Percentiles rank a stretch among this genome's conserved stretches.
Conservation (phyloP, 2,888 invertebrate species). For the Agrochola circellaris region DNA sequence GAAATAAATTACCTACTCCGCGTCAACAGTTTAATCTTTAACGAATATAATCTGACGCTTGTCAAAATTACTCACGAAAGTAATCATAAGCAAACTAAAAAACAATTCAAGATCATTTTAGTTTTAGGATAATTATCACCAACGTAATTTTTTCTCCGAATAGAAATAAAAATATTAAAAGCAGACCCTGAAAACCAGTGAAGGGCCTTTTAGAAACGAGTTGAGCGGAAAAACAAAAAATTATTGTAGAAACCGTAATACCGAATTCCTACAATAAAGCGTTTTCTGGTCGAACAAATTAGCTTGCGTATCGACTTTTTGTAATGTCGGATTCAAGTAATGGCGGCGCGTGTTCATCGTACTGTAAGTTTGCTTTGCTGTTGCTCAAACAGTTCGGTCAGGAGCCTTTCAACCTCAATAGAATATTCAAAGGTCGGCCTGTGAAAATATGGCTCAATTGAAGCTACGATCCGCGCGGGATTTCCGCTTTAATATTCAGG, state of each 20-base stretch:
- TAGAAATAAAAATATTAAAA: conserved; percentile 9
- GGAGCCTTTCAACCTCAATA: conserved; percentile 83
- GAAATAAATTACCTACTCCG: conserved; percentile 85
- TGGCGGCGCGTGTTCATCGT: conserved; percentile 66
- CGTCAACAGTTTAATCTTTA: conserved; percentile 82
- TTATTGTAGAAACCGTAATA: conserved; percentile 18
- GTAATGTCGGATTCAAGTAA: conserved; percentile 52
- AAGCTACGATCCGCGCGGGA: conserved; percentile 80
- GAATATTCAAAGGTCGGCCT: conserved; percentile 86
- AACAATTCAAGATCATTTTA: background rate
- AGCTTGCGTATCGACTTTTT: conserved; percentile 60
- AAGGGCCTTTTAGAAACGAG: conserved; percentile 14
- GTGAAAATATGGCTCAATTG: conserved; percentile 88
- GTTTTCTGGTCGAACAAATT: conserved; percentile 48
- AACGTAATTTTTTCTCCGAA: background rate
- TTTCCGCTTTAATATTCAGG: conserved; percentile 87
- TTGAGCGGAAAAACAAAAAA: conserved; percentile 12
- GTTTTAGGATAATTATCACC: background rate
- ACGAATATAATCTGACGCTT: conserved; percentile 77
- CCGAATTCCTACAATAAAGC: conserved; percentile 14
- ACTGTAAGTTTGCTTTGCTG: conserved; percentile 71
- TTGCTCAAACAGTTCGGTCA: conserved; percentile 78
- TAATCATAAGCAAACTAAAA: conserved; percentile 15
- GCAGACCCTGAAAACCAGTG: conserved; percentile 4
- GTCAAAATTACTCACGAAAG: conserved; percentile 74